Evolutionary conservation across 2,113 vertebrate genomes (phyloP).

Genomic region (Maccullochella peelii): DNA sequence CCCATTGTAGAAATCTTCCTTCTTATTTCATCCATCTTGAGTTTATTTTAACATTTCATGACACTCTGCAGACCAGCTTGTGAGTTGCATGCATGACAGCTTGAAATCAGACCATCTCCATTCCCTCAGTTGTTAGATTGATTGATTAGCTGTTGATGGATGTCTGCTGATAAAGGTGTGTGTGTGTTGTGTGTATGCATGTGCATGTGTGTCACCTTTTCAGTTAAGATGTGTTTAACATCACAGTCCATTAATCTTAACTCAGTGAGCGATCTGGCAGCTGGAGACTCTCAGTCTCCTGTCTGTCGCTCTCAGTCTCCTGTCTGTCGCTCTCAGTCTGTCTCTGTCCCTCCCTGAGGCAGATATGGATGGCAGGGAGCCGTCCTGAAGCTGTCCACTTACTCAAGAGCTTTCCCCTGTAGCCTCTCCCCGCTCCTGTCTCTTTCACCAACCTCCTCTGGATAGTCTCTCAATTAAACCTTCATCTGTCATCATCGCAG

Average conservation of each 20-base stretch:
- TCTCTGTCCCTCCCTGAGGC: slow-evolving; percentile 61
- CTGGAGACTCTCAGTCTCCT: slow-evolving; percentile 73
- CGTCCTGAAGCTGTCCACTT: slow-evolving; percentile 41
- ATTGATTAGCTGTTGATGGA: slow-evolving; percentile 64
- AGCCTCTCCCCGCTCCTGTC: slow-evolving; percentile 33
- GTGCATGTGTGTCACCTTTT: slow-evolving; percentile 44
- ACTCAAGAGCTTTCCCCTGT: slow-evolving; percentile 49
- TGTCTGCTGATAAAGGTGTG: slow-evolving; percentile 54
- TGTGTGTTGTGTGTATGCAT: slow-evolving; percentile 17
- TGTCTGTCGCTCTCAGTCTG: slow-evolving; percentile 31
- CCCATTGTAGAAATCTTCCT: neutral
- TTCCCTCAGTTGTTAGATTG: slow-evolving; percentile 49
- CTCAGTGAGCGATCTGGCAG: slow-evolving; percentile 60
- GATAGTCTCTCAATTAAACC: slow-evolving; percentile 57
- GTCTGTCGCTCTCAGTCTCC: slow-evolving; percentile 36
- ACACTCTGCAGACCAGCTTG: slow-evolving; percentile 30
- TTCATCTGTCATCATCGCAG: slow-evolving; percentile 39
- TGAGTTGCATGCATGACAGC: slow-evolving; percentile 8
- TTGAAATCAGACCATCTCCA: slow-evolving; percentile 37
- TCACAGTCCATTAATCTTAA: slow-evolving; percentile 76
- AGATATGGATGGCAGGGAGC: slow-evolving; percentile 38
- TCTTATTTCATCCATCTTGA: slow-evolving; percentile 13
- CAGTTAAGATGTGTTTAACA: slow-evolving; percentile 48
- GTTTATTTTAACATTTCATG: slow-evolving; percentile 11
- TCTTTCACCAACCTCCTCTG: slow-evolving; percentile 50